Conservation (phyloP, 2,113 vertebrate species). For the Oreochromis spilurus region DNA sequence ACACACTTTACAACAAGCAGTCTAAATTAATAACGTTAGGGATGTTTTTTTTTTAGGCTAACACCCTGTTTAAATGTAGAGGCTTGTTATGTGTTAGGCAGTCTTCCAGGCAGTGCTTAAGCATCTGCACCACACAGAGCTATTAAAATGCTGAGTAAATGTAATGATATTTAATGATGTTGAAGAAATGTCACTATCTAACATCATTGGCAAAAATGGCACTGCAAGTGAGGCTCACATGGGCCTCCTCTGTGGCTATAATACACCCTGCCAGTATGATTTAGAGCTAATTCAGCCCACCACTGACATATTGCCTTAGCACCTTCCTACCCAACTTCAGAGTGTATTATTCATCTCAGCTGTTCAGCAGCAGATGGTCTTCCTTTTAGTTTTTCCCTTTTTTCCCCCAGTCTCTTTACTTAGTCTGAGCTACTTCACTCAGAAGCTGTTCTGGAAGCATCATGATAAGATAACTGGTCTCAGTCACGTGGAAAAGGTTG, state of each 20-base stretch:
- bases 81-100: neutral
- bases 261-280: slow-evolving; percentile 31
- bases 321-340: slow-evolving; percentile 26
- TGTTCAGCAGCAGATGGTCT: slow-evolving; percentile 32
- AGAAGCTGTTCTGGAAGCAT: neutral
- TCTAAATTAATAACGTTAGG: neutral
- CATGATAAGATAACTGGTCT: neutral
- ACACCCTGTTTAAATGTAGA: neutral
- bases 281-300: slow-evolving; percentile 8
- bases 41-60: neutral
- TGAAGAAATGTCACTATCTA: neutral
- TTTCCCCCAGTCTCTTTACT: rapidly evolving
- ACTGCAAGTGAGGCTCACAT: slow-evolving; percentile 1
- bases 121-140: neutral
- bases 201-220: neutral
- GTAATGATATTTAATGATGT: neutral
- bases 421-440: slow-evolving; percentile 7
- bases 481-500: neutral
- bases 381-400: neutral
- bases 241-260: neutral
- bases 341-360: slow-evolving; percentile 40
- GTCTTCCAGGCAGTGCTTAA: neutral
- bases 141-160: neutral
- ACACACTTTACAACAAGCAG: neutral
- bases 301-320: slow-evolving; percentile 19